Conservation (phyloP, 2,888 invertebrate species). For the Pherbina coryleti region DNA sequence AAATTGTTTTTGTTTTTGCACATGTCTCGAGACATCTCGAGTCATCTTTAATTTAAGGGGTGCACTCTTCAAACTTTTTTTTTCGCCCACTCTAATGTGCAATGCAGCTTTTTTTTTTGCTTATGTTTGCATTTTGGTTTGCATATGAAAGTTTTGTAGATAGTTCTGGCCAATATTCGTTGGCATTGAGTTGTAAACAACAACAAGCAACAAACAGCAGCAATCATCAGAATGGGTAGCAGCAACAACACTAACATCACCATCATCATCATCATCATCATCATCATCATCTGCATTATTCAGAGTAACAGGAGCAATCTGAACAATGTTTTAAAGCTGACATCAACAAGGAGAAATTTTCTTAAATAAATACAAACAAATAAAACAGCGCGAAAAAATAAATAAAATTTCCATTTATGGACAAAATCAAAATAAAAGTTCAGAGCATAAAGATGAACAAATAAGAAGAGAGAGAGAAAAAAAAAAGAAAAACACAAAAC, state of each 20-base stretch:
- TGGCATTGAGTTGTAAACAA: too few relatives aligned
- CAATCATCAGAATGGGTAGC: background rate
- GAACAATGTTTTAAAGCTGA: background rate
- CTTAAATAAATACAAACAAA: background rate
- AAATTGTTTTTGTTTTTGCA: too few relatives aligned
- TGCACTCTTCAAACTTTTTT: too few relatives aligned
- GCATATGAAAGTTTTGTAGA: too few relatives aligned
- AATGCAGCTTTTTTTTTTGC: too few relatives aligned
- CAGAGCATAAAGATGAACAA: background rate
- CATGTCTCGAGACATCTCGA: too few relatives aligned
- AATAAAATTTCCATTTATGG: slow-evolving; percentile 28
- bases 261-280: background rate
- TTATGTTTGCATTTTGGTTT: too few relatives aligned
- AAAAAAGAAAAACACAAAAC: background rate
- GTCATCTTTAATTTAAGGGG: too few relatives aligned
- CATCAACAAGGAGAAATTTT: slow-evolving; percentile 4
- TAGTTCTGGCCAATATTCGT: too few relatives aligned
- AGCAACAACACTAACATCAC: too few relatives aligned
- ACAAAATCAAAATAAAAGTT: background rate
- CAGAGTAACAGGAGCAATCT: background rate
- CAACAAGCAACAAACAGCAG: too few relatives aligned
- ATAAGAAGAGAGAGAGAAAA: background rate
- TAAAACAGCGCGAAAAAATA: slow-evolving; percentile 18
- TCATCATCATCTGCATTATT: background rate
- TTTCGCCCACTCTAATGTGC: too few relatives aligned